Conservation (phyloP, 1,140 invertebrate species). For the Drosophila cardini region DNA sequence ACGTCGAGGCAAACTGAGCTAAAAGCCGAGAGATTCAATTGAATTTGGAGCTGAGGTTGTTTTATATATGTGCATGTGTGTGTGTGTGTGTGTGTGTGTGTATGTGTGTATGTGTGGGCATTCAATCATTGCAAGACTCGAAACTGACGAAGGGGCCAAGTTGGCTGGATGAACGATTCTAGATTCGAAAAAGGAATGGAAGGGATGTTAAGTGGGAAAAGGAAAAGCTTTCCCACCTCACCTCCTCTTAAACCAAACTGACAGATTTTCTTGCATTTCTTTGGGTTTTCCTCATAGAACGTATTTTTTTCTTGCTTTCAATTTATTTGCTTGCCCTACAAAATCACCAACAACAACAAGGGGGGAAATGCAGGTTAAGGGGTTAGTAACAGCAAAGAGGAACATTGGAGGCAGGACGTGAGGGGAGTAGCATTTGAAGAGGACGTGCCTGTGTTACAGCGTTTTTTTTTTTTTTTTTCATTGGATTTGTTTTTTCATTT, state of each 20-base stretch:
- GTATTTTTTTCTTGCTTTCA: constrained; percentile 45
- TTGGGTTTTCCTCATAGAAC: constrained; percentile 11
- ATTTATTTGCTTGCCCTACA: constrained; percentile 79
- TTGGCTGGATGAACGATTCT: constrained; percentile 21
- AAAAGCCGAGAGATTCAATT: constrained; percentile 69
- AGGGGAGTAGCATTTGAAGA: neutral
- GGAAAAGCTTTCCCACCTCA: neutral
- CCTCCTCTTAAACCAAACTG: neutral
- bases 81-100: constrained; percentile 32
- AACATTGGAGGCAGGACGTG: neutral
- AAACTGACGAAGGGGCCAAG: constrained; percentile 43
- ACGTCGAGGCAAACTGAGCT: constrained; percentile 36
- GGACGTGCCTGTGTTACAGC: constrained; percentile 70
- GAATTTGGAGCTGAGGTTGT: constrained; percentile 70
- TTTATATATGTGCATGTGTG: constrained; percentile 6
- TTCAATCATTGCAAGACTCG: constrained; percentile 77
- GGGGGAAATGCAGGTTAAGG: neutral
- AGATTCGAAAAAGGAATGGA: neutral
- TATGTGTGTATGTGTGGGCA: constrained; percentile 53
- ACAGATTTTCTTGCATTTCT: constrained; percentile 48
- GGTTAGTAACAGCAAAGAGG: too few relatives aligned
- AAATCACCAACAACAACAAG: constrained; percentile 69
- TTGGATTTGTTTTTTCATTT: constrained; percentile 77
- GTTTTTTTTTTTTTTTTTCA: constrained; percentile 35
- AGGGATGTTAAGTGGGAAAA: neutral